A percentile compares a stretch with the other conserved stretches of the same genome.
Evolutionary conservation across 2,113 vertebrate species (phyloP).

Genomic region (Cervus canadensis): DNA sequence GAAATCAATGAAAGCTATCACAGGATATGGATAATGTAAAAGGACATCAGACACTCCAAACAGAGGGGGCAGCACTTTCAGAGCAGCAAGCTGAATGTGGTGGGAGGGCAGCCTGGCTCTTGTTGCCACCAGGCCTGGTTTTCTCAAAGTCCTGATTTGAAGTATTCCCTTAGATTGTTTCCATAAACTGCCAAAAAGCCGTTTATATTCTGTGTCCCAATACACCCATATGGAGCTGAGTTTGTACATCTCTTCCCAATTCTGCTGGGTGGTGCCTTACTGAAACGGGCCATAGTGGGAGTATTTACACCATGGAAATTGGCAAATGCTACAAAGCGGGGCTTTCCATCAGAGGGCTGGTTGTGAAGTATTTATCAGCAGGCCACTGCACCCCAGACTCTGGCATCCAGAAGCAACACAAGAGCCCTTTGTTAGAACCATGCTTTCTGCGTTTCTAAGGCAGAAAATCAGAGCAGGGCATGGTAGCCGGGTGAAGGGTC

Average conservation of each 20-base stretch:
- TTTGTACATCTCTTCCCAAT: not conserved
- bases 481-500: not conserved
- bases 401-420: not conserved
- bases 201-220: not conserved
- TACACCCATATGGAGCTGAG: accelerated
- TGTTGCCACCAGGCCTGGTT: not conserved
- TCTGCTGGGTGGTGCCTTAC: not conserved
- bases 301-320: not conserved
- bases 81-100: not conserved
- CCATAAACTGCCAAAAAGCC: not conserved
- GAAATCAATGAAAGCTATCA: not conserved
- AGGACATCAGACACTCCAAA: not conserved
- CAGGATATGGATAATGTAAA: not conserved
- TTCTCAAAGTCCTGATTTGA: not conserved
- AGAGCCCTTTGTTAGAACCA: not conserved
- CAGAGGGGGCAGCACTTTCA: not conserved
- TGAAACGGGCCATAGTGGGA: not conserved
- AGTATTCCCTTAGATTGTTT: not conserved
- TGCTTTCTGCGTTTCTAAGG: not conserved
- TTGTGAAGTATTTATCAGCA: not conserved
- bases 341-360: not conserved
- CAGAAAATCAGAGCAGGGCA: not conserved
- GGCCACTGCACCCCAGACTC: not conserved
- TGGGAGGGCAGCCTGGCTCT: not conserved
- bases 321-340: not conserved